A percentile compares a stretch with the other conserved stretches of the same genome.
phyloP scores from a whole-genome alignment of 2,888 invertebrate genomes.

The Daptonema setosum region DNA sequence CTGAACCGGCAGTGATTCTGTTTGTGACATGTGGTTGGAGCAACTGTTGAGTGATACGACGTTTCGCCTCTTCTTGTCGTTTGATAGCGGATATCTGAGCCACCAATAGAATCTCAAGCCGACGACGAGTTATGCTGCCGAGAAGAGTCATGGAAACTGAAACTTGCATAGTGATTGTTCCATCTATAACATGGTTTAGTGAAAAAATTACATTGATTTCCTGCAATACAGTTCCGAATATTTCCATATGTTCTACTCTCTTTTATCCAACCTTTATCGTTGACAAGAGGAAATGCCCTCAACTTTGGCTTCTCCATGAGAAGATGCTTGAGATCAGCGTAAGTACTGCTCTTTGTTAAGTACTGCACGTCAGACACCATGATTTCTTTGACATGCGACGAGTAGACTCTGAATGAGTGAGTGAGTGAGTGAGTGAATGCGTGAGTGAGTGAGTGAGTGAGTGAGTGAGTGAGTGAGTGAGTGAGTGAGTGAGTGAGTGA shows the following conservation, averaged over 20 bases:
- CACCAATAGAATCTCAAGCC: conserved; percentile 22
- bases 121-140: conserved; percentile 42
- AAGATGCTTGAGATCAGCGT: conserved; percentile 60
- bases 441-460: too few relatives aligned
- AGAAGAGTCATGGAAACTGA: conserved; percentile 57
- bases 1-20: too few relatives aligned
- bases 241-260: too few relatives aligned
- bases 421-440: too few relatives aligned
- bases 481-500: too few relatives aligned
- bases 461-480: too few relatives aligned
- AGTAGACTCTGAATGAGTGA: conserved; percentile 42
- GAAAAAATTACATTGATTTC: too few relatives aligned
- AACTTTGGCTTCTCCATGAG: conserved; percentile 51
- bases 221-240: too few relatives aligned
- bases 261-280: conserved; percentile 54
- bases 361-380: conserved; percentile 46
- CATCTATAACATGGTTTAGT: neutral
- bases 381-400: conserved; percentile 85
- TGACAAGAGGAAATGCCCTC: conserved; percentile 78
- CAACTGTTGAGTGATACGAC: neutral
- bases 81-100: conserved; percentile 17
- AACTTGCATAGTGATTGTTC: too few relatives aligned
- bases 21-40: too few relatives aligned
- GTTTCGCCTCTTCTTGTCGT: conserved; percentile 15
- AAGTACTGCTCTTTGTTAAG: conserved; percentile 51